Evolutionary conservation across 2,888 invertebrate genomes (phyloP).

Genomic region (Acheta domesticus): DNA sequence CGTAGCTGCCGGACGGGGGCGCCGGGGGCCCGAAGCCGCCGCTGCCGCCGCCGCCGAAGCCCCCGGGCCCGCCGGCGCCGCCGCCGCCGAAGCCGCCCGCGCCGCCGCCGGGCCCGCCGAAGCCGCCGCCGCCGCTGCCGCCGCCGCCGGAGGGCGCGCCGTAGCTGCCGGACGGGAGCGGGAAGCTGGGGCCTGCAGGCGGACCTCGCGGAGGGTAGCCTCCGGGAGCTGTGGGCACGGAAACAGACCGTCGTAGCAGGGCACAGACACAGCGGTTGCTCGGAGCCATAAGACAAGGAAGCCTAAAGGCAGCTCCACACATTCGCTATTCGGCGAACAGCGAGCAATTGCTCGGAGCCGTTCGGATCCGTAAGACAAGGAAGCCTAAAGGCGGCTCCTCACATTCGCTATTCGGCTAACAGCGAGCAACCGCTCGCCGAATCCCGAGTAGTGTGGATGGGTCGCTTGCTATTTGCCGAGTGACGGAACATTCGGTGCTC

Average conservation of each 20-base stretch:
- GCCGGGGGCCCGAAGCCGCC: conserved; percentile 32
- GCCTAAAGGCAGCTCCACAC: too few species aligned
- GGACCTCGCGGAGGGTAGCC: background rate
- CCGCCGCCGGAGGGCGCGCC: conserved; percentile 47
- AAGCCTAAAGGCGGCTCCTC: too few species aligned
- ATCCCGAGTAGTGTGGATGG: too few species aligned
- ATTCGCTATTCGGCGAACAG: too few species aligned
- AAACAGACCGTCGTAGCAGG: background rate
- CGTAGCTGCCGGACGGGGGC: conserved; percentile 52
- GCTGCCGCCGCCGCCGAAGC: background rate
- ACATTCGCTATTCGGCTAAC: too few species aligned
- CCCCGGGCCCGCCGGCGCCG: background rate
- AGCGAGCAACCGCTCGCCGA: too few species aligned
- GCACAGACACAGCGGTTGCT: too few species aligned
- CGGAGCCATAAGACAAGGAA: too few species aligned
- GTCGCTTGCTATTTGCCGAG: too few species aligned
- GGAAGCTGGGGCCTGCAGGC: background rate
- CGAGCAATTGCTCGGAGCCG: too few species aligned
- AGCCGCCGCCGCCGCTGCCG: conserved; percentile 43
- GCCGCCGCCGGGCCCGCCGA: background rate
- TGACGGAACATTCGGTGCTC: too few species aligned
- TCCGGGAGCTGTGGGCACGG: background rate
- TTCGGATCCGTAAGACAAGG: too few species aligned
- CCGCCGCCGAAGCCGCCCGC: conserved; percentile 40
- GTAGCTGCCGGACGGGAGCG: conserved; percentile 46